Evolutionary conservation across 64 coral and sea anemone species (phyloP).

Genomic region (Hydrozoanthus tunicans): DNA sequence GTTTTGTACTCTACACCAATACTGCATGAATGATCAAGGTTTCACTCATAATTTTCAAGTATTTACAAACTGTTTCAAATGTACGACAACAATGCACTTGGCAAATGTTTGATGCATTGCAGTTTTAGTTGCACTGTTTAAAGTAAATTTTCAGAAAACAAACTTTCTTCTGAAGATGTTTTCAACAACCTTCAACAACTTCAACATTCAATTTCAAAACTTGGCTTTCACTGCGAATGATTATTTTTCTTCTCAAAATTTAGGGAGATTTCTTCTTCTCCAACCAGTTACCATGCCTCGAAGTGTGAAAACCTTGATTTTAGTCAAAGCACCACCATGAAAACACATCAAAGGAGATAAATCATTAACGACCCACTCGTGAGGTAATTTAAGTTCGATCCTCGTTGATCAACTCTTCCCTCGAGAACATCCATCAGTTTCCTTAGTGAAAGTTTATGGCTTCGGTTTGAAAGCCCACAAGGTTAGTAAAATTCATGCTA

Average conservation of each 20-base stretch:
- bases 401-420: background rate
- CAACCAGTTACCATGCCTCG: background rate
- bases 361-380: constrained; percentile 36
- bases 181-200: too few species aligned
- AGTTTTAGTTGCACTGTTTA: too few species aligned
- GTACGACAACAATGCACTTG: too few species aligned
- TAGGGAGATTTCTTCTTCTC: background rate
- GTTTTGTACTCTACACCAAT: too few species aligned
- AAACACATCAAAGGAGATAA: background rate
- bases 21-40: too few species aligned
- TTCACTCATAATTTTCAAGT: too few species aligned
- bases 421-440: background rate
- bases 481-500: background rate
- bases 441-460: background rate
- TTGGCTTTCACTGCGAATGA: too few species aligned
- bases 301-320: background rate
- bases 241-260: background rate
- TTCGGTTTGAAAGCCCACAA: constrained; percentile 11
- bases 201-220: too few species aligned
- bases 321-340: constrained; percentile 22
- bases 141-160: too few species aligned
- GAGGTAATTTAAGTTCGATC: constrained; percentile 28
- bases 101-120: too few species aligned
- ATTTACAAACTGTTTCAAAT: too few species aligned
- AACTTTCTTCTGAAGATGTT: too few species aligned